Evolutionary conservation across 2,888 invertebrate species (phyloP), one percentile per base, ranked within the genome.

Genomic region (Drosophila emarginata): DNA sequence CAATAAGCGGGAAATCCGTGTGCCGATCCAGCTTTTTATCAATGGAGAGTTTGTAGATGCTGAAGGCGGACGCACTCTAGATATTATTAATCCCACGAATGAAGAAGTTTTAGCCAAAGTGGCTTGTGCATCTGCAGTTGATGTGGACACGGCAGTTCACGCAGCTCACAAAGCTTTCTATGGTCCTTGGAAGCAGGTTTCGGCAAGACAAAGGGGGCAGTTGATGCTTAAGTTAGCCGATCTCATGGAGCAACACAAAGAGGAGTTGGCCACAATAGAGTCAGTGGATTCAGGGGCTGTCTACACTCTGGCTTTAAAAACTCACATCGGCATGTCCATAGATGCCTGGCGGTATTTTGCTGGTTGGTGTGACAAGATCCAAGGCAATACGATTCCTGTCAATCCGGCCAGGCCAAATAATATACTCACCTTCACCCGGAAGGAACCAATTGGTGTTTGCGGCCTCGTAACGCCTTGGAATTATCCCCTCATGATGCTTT

Each of bases 401-500:
- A 96, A 94, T 83, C 96, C 98, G 87, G 98, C 98, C 0, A 93
- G 98, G 60, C 98, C 98, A 0, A 98, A 97, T 90, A 94, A 94
- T 82, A 98, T 99, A 89, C 92, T 99, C 1, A 96, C 96, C 0
- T 94, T 96, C 78, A 99, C 99, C 0, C 95, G 95, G 88, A 95
- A 95, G 77, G 98, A 98, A 91, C 98, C 98, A 0, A 96, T 98
- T 73, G 98, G 96, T 0, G 98, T 99, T 2, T 97, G 97, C 87
- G 98, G 96, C 0, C 92, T 99, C 14, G 95, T 99, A 14, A 98
- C 98, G 0, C 98, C 99, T 0, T 99, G 99, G 99, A 99, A 99
- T 91, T 99, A 99, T 91, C 99, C 99, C 0, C 93, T 99, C 9
- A 99, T 99, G 99, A 99, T 99, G 99, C 92, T 99, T 11, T 97